These are phyloP conservation scores for Halcyon leucocephala DNA, from an alignment of 2,797 vertebrate genomes.

Conservation along the genomic window DNA sequence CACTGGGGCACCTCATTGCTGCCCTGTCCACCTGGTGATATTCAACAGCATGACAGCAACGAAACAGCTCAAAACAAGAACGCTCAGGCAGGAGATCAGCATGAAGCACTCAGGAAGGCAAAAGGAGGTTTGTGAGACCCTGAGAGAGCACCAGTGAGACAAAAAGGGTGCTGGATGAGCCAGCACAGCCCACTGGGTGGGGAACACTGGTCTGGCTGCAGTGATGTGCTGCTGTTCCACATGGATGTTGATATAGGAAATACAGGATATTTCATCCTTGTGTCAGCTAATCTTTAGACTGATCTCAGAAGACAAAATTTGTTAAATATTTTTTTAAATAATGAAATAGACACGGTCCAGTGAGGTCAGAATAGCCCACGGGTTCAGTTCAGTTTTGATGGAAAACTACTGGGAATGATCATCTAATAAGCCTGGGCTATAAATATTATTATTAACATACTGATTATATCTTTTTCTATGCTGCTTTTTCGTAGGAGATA, in stretches of 20 bases:
- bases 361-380: not conserved
- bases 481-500: not conserved
- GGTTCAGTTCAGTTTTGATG: not conserved
- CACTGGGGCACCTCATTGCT: not conserved
- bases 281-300: not conserved
- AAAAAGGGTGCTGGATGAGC: accelerated
- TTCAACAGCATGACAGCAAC: not conserved
- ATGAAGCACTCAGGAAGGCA: not conserved
- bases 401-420: slow-evolving; percentile 39
- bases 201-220: not conserved
- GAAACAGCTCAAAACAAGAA: not conserved
- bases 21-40: not conserved
- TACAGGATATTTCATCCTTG: not conserved
- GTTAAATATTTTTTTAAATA: not conserved
- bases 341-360: not conserved
- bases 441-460: slow-evolving; percentile 55
- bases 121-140: not conserved
- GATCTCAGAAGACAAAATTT: not conserved
- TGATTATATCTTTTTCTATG: slow-evolving; percentile 5
- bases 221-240: not conserved
- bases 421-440: slow-evolving; percentile 7
- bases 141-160: accelerated
- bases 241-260: not conserved
- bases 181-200: not conserved
- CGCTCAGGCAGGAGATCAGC: not conserved